Evolutionary conservation across 2,113 vertebrate genomes (phyloP), one percentile per base, ranked within the genome.

Genomic region (Polypterus bichir): DNA sequence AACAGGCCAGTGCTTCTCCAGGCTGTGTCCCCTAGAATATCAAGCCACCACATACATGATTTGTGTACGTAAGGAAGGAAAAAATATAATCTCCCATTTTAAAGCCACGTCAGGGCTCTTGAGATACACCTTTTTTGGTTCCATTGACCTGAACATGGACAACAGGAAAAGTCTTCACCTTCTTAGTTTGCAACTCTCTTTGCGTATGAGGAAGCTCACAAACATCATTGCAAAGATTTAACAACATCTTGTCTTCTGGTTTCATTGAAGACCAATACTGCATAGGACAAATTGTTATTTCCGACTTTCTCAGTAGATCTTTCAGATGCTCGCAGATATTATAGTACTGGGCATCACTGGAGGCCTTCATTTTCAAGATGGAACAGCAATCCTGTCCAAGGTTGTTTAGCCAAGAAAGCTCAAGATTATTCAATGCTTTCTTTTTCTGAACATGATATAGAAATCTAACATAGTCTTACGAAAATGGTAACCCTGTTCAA

Each of bases 1-100:
- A 82, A 84, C 10, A 86, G 82, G 0, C 77, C 82, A 0, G 78
- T 83, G 47, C 84, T 85, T 67, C 77, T 77, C 83, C 85, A 83
- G 65, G 58, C 77, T 74, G 51, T 64, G n/a, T 66, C 47, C 68
- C 76, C 70, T 76, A 55, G 54, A 54, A 1, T 27, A n/a, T n/a
- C n/a, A n/a, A n/a, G n/a, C n/a, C n/a, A n/a, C n/a, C n/a, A n/a
- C n/a, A n/a, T n/a, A n/a, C n/a, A n/a, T n/a, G n/a, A n/a, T n/a
- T n/a, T n/a, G n/a, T n/a, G n/a, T n/a, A n/a, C n/a, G n/a, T n/a
- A n/a, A n/a, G n/a, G n/a, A n/a, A n/a, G n/a, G n/a, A n/a, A n/a
- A n/a, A n/a, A n/a, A n/a, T n/a, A n/a, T n/a, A n/a, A n/a, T n/a
- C n/a, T n/a, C n/a, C n/a, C n/a, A n/a, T n/a, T n/a, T n/a, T n/a